Evolutionary conservation across 2,797 vertebrate genomes (phyloP), one percentile per base, ranked within the genome.

Genomic region (Macropodus opercularis): DNA sequence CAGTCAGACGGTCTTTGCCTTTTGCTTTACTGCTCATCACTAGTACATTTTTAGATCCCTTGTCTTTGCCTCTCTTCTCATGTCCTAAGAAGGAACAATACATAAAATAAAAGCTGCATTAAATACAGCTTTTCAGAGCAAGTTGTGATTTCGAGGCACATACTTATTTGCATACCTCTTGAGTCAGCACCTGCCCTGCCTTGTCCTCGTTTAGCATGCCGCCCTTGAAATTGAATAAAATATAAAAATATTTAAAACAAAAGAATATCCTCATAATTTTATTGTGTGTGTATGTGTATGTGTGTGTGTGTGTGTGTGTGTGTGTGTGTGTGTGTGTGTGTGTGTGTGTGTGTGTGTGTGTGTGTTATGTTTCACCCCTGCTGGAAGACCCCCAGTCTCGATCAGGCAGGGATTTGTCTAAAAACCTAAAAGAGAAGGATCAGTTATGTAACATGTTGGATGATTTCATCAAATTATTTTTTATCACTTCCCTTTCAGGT

Each of bases 1-100:
- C 97, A 0, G 98, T 98, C 89, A 99, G 88, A 46, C 97, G 95
- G 75, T 98, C 96, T 84, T 92, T 98, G 63, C 98, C 98, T 89
- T 90, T 94, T 51, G 95, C 95, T 85, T 94, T 95, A 68, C 95
- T 98, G 91, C 94, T 89, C 75, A 89, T 89, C 54, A 92, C 91
- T 1, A 84, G 85, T 3, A 94, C 87, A 41, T 82, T 85, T 56
- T 91, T 92, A 1, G 77, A 60, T 42, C 84, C 85, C 67, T 92
- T 85, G 44, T 95, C 92, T 85, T 90, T 91, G 64, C 89, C 87
- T 24, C 79, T 72, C 50, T 87, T 91, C 40, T 89, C 86, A 49
- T 89, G 90, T 86, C 92, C 96, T 97, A 80, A n/a, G 84, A 54
- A 15, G 87, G 24, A 38, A 38, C 51, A 50, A n/a, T n/a, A n/a